A percentile compares a stretch with the other conserved stretches of the same genome.
Evolutionary conservation across 35 echinoderm and acorn worm species (phyloP).

Genomic region (Ophioderma brevispina): DNA sequence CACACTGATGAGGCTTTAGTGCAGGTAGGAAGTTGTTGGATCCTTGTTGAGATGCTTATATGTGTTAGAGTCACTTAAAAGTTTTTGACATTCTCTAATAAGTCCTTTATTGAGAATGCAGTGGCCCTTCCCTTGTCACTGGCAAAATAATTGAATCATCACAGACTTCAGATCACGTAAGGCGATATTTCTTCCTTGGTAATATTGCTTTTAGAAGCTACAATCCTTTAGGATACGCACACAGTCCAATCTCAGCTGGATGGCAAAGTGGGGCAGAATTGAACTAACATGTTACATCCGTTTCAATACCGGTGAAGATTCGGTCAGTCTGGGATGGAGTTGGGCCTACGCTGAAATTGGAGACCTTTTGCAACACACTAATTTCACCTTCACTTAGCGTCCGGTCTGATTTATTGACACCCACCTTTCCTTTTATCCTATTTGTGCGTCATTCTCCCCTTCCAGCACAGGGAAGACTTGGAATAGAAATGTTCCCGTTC

Average conservation of each 20-base stretch:
- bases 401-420: not conserved
- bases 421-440: not conserved
- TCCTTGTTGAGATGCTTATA: slow-evolving; percentile 17
- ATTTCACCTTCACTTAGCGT: not conserved
- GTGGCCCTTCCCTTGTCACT: slow-evolving; percentile 48
- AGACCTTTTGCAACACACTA: not conserved
- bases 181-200: slow-evolving; percentile 6
- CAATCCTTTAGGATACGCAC: not conserved
- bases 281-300: not conserved
- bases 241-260: not conserved
- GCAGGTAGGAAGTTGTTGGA: slow-evolving; percentile 6
- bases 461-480: not conserved
- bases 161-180: not conserved
- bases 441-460: not conserved
- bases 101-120: not conserved
- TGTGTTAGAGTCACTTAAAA: slow-evolving; percentile 16
- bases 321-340: not conserved
- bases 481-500: not conserved
- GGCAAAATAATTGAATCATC: slow-evolving; percentile 23
- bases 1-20: not conserved
- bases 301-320: not conserved
- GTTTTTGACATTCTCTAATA: not conserved
- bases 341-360: not conserved
- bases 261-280: not conserved
- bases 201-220: slow-evolving; percentile 17